Evolutionary conservation across 2,797 vertebrate genomes (phyloP).

Genomic region (Girardinus metallicus): DNA sequence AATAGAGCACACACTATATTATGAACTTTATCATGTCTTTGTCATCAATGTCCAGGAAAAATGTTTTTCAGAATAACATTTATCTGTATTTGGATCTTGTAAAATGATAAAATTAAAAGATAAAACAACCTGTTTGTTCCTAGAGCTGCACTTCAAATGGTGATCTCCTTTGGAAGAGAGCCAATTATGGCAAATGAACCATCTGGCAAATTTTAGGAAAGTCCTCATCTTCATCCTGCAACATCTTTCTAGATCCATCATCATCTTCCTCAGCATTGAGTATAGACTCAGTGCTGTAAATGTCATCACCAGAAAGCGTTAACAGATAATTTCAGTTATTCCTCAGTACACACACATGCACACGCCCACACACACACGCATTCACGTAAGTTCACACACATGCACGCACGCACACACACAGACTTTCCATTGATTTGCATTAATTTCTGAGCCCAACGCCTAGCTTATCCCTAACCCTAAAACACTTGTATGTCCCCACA

Average conservation of each 20-base stretch:
- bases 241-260: conserved; percentile 6
- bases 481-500: too few relatives aligned
- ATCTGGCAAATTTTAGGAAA: conserved; percentile 54
- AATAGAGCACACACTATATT: background rate
- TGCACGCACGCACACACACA: conserved; percentile 17
- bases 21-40: background rate
- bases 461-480: too few relatives aligned
- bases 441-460: too few relatives aligned
- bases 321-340: conserved; percentile 37
- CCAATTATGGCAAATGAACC: conserved; percentile 52
- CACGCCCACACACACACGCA: conserved; percentile 19
- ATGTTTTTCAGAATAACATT: background rate
- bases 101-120: background rate
- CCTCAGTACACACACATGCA: background rate
- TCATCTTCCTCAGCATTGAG: conserved; percentile 13
- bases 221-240: conserved; percentile 35
- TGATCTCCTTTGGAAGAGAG: conserved; percentile 81
- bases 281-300: conserved; percentile 42
- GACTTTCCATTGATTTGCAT: too few relatives aligned
- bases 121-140: conserved; percentile 24
- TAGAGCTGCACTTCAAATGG: conserved; percentile 82
- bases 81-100: background rate
- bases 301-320: conserved; percentile 48
- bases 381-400: too few relatives aligned
- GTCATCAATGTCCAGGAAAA: background rate